These are phyloP conservation scores for Triplophysa tibetana DNA, from an alignment of 2,113 vertebrate species.

Conservation along the genomic window DNA sequence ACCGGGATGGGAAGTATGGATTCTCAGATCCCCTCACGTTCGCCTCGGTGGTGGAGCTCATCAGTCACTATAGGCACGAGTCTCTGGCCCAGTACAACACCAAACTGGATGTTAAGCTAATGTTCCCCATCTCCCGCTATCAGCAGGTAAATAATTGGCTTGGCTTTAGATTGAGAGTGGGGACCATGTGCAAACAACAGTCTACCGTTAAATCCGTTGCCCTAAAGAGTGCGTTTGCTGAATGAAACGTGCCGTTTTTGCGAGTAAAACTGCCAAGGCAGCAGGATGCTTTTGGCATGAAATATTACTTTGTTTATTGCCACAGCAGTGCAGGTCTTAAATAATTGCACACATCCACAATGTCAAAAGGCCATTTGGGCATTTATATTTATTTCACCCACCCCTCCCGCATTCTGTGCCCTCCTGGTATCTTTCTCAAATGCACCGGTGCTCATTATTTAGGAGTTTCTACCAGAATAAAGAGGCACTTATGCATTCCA, in stretches of 20 bases:
- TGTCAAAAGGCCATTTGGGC: slow-evolving; percentile 58
- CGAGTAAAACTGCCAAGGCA: slow-evolving; percentile 55
- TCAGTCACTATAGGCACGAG: slow-evolving; percentile 93
- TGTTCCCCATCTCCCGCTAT: slow-evolving; percentile 91
- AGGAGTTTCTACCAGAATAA: slow-evolving; percentile 40
- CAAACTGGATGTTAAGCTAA: slow-evolving; percentile 92
- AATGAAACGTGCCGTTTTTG: slow-evolving; percentile 39
- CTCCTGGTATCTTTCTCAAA: slow-evolving; percentile 10
- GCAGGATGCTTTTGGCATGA: slow-evolving; percentile 55
- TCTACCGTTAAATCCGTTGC: background rate
- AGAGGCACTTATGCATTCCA: slow-evolving; percentile 46
- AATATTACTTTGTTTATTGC: slow-evolving; percentile 56
- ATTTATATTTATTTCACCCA: slow-evolving; percentile 51
- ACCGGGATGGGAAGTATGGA: slow-evolving; percentile 90
- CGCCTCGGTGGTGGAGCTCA: slow-evolving; percentile 92
- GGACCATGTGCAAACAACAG: background rate
- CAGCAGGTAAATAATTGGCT: slow-evolving; percentile 83
- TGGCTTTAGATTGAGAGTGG: background rate
- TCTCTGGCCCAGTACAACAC: slow-evolving; percentile 97
- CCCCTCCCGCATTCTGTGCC: background rate
- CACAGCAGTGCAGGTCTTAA: slow-evolving; percentile 44
- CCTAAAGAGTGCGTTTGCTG: slow-evolving; percentile 21
- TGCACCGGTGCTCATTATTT: slow-evolving; percentile 59
- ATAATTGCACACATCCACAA: slow-evolving; percentile 54
- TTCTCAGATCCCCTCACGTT: slow-evolving; percentile 97